Evolutionary conservation across 2,113 vertebrate species (phyloP).

Genomic region (Bos taurus): DNA sequence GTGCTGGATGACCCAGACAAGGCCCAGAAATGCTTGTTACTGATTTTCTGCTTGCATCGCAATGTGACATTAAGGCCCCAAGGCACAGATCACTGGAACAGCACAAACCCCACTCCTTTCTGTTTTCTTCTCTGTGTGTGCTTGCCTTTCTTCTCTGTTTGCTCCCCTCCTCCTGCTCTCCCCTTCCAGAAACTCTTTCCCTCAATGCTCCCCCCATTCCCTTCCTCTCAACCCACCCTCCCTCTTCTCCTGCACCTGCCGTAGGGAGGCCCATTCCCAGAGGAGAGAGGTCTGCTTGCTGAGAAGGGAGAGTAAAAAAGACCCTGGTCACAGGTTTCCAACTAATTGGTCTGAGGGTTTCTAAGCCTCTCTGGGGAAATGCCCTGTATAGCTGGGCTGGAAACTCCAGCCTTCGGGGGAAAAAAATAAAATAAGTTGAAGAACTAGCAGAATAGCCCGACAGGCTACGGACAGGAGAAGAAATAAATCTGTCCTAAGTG

Average conservation of each 20-base stretch:
- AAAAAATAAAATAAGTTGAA: not conserved
- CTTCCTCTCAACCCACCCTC: too few relatives aligned
- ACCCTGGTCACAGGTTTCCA: not conserved
- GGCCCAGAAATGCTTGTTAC: not conserved
- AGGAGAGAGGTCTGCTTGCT: not conserved
- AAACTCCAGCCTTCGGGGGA: not conserved
- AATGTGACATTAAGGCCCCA: not conserved
- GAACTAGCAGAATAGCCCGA: not conserved
- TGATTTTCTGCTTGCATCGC: not conserved
- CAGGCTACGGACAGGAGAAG: not conserved
- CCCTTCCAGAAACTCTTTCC: not conserved
- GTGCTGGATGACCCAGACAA: not conserved
- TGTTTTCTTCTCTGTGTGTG: not conserved
- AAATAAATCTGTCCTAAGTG: conserved; percentile 49
- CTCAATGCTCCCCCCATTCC: not conserved
- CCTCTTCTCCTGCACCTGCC: not conserved
- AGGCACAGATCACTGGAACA: not conserved
- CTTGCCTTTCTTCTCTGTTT: not conserved
- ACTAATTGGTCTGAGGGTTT: not conserved
- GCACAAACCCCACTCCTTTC: not conserved
- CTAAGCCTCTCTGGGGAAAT: not conserved
- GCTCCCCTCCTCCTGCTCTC: not conserved
- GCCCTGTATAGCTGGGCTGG: not conserved
- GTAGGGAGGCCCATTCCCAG: not conserved
- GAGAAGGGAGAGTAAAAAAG: not conserved